Conservation (phyloP, 2,888 invertebrate genomes). For the Podotricha telesiphe region DNA sequence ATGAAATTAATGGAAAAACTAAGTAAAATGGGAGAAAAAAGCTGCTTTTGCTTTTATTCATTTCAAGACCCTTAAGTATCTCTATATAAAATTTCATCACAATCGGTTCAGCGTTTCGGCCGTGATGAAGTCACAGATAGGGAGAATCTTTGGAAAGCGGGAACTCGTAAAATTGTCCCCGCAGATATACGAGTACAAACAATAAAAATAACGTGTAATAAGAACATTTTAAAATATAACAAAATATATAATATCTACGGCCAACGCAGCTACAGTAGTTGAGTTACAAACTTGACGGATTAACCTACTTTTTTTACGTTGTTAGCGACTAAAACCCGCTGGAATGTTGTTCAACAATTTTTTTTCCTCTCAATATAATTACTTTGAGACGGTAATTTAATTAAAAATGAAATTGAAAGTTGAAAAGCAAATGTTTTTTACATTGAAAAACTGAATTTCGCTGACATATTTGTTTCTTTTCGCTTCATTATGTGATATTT, state of each 20-base stretch:
- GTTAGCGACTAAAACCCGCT: constrained; percentile 20
- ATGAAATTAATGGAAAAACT: too few relatives aligned
- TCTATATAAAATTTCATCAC: too few relatives aligned
- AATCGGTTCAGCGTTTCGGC: too few relatives aligned
- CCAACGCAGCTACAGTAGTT: not conserved
- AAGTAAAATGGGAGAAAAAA: too few relatives aligned
- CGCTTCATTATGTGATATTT: not conserved
- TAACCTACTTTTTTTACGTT: constrained; percentile 22
- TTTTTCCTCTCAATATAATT: constrained; percentile 19
- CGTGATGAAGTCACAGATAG: too few relatives aligned
- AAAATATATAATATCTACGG: not conserved
- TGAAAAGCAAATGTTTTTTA: not conserved
- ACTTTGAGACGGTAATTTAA: constrained; percentile 18
- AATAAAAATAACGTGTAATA: too few relatives aligned
- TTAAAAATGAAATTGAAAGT: constrained; percentile 23
- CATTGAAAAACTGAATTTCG: not conserved
- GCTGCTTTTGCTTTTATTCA: too few relatives aligned
- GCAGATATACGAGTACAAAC: too few relatives aligned
- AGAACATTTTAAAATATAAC: too few relatives aligned
- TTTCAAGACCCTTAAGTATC: too few relatives aligned
- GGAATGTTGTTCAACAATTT: not conserved
- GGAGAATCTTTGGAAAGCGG: too few relatives aligned
- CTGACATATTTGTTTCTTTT: constrained; percentile 1
- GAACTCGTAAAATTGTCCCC: too few relatives aligned
- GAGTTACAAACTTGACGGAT: constrained; percentile 10